Evolutionary conservation across 2,888 invertebrate genomes (phyloP), one percentile per base, ranked within the genome.

Genomic region (Pollenia labialis): DNA sequence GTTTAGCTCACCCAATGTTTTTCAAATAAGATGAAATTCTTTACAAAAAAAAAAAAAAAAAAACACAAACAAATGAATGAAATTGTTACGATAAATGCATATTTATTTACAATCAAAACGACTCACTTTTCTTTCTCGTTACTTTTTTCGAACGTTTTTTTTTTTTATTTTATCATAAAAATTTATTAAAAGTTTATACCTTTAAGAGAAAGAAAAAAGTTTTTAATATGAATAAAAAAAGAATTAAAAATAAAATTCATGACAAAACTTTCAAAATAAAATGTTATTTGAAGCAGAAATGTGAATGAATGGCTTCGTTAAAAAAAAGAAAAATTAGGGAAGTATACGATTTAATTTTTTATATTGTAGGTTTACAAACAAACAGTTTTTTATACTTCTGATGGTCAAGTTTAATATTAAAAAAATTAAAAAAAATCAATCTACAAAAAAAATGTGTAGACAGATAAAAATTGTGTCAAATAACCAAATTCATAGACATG

Each of bases 11-110:
- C n/a, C 23, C 11, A 32, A 58, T 58, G n/a, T 46, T 9, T 44
- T 14, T 18, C 11, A 16, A 23, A 74, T 16, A n/a, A 64, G 10
- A 75, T 40, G 18, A 75, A 75, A 75, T 42, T 18, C 23, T 50
- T 50, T 54, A 42, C 32, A 32, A 32, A 32, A 32, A 32, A 1
- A 32, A 32, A 32, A 1, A 32, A 32, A 32, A 32, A 32, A 32
- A 32, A 6, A 74, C 66, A 62, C 32, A 0, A 48, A 40, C 16
- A 52, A 60, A 46, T 56, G 32, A 52, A 32, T 60, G 16, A 69
- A 60, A 80, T 60, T 74, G 16, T 75, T 74, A 60, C 84, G 11
- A 68, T 68, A 74, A 79, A 74, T 79, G 72, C 58, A 74, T 79
- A 58, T 79, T 79, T 74, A 79, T 79, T 79, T 74, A 79, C 18